Percentiles rank a stretch among this genome's conserved stretches.
These are phyloP conservation scores for Oithona nana DNA, from an alignment of 2,888 invertebrate species.

Conservation along the genomic window DNA sequence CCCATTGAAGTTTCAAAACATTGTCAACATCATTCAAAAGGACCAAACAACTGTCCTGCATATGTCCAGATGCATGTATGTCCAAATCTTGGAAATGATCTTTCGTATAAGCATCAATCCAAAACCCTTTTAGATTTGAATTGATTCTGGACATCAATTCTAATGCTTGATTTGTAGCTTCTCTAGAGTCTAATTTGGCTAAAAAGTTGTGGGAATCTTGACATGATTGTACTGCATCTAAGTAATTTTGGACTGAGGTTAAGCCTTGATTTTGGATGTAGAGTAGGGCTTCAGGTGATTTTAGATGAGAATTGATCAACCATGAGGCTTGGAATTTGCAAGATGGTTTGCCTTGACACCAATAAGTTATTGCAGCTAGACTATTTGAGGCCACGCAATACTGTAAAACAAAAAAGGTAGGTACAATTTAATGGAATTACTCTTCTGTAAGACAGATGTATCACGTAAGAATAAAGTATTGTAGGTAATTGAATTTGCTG, in stretches of 20 bases:
- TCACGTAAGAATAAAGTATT: too few relatives aligned
- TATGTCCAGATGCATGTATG: not conserved
- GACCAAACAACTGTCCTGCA: not conserved
- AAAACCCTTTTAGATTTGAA: not conserved
- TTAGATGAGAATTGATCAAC: not conserved
- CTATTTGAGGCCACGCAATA: not conserved
- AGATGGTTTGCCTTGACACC: slow-evolving; percentile 9
- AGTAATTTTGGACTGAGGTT: not conserved
- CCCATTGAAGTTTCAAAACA: not conserved
- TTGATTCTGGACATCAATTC: not conserved
- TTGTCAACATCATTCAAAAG: not conserved
- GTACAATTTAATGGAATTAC: too few relatives aligned
- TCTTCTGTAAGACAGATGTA: too few relatives aligned
- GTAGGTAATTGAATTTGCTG: too few relatives aligned
- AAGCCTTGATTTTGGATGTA: not conserved
- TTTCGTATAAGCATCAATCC: not conserved
- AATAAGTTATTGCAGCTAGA: slow-evolving; percentile 1
- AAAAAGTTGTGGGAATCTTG: not conserved
- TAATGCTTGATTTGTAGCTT: not conserved
- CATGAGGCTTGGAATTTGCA: not conserved
- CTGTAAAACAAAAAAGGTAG: not conserved
- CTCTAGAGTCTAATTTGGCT: not conserved
- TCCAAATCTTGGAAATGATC: not conserved
- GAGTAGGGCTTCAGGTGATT: not conserved
- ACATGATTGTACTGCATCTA: not conserved